Evolutionary conservation across 2,113 vertebrate species (phyloP), one percentile per base, ranked within the genome.

Genomic region (Sylvilagus bachmani): DNA sequence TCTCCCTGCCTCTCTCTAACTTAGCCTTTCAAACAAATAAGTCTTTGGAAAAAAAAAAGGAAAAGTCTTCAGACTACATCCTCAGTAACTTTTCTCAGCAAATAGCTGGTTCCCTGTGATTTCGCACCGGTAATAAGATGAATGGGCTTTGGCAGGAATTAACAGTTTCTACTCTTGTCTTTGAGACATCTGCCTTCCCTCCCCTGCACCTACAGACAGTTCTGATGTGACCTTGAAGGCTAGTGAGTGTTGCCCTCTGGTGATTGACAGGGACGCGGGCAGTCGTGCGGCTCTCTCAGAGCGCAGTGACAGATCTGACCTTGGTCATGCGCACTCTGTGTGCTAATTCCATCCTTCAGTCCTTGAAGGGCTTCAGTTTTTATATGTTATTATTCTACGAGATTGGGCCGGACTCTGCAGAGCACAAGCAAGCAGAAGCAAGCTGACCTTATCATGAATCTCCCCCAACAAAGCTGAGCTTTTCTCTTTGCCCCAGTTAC

Each of bases 231-330:
- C 55, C 33, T 67, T 78, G 38, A 95, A 95, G 78, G 64, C 61
- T 66, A 90, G 94, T 44, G 25, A 75, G 74, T 69, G 67, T 89
- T 95, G 93, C 95, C 97, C 91, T 95, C 93, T 97, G 95, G 96
- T 78, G 93, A 95, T 83, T 73, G 69, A 51, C 62, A 51, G 3
- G 75, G 86, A 71, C 78, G 44, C 44, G 44, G 44, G 44, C 44
- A 44, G 44, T 7, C 44, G 6, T 44, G 44, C 7, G 44, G 44
- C 44, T 44, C 38, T 5, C 38, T 44, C 44, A 44, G 44, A 44
- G 44, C 44, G 7, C 44, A 44, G 44, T 44, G 44, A 44, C 44
- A 44, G 44, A 44, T 44, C 44, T 44, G 44, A 44, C 44, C 44
- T 44, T 44, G 44, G 44, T 44, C 44, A 44, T 44, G 44, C 6